Conservation (phyloP, 2,113 vertebrate species). For the Sinocyclocheilus rhinocerous region DNA sequence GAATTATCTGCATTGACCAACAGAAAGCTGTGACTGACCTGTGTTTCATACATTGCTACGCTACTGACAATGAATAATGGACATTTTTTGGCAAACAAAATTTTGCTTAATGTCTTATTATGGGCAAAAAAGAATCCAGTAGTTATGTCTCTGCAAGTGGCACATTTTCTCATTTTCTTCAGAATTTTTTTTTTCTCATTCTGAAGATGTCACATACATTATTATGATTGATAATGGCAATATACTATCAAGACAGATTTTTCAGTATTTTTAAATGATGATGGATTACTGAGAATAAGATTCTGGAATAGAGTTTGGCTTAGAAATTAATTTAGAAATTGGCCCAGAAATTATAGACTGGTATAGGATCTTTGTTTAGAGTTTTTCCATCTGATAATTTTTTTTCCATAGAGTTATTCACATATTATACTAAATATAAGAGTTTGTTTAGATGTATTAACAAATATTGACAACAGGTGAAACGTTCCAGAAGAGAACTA, state of each 20-base stretch:
- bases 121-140: background rate
- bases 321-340: background rate
- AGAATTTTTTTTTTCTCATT: too few relatives aligned
- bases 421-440: background rate
- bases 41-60: background rate
- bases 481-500: background rate
- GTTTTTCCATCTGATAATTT: background rate
- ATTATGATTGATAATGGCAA: background rate
- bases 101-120: background rate
- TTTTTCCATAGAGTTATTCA: too few relatives aligned
- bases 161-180: background rate
- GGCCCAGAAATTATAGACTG: background rate
- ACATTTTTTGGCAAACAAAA: background rate
- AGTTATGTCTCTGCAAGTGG: background rate
- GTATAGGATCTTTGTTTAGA: background rate
- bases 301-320: background rate
- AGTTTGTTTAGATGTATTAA: background rate
- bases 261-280: background rate
- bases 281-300: background rate
- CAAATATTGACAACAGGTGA: slow-evolving; percentile 4
- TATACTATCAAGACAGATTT: background rate
- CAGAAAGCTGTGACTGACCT: background rate
- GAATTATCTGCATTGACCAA: background rate
- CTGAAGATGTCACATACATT: background rate
- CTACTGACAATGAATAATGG: background rate